phyloP scores from a whole-genome alignment of 2,113 vertebrate genomes.

The Bucco capensis region DNA sequence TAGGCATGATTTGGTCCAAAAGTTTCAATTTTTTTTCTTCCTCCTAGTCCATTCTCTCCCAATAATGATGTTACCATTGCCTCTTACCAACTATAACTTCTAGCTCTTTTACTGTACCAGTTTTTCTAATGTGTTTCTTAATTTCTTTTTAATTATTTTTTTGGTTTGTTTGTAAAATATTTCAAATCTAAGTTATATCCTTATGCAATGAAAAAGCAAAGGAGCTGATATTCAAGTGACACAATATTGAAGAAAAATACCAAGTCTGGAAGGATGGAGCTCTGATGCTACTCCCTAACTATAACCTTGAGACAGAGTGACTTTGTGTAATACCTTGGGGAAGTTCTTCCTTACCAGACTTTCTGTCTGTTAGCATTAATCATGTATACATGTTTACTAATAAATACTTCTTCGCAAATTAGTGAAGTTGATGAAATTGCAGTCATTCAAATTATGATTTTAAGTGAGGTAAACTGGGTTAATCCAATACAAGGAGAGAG shows the following conservation, averaged over 20 bases:
- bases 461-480: not conserved
- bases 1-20: not conserved
- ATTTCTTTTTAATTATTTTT: not conserved
- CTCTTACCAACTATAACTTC: not conserved
- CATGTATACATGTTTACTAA: not conserved
- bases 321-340: not conserved
- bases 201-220: constrained; percentile 6
- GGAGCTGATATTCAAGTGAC: not conserved
- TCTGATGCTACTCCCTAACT: not conserved
- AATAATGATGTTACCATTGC: not conserved
- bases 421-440: not conserved
- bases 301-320: not conserved
- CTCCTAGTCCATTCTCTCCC: too few relatives aligned
- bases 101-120: not conserved
- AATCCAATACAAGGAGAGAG: not conserved
- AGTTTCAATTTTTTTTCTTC: not conserved
- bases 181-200: not conserved
- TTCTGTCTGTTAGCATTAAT: not conserved
- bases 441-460: not conserved
- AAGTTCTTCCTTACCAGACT: not conserved
- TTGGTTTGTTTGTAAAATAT: not conserved
- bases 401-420: not conserved
- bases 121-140: not conserved
- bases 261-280: not conserved
- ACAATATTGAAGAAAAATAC: not conserved